A percentile compares a stretch with the other conserved stretches of the same genome.
Evolutionary conservation across 2,113 vertebrate genomes (phyloP).

Genomic region (Xenopus borealis): DNA sequence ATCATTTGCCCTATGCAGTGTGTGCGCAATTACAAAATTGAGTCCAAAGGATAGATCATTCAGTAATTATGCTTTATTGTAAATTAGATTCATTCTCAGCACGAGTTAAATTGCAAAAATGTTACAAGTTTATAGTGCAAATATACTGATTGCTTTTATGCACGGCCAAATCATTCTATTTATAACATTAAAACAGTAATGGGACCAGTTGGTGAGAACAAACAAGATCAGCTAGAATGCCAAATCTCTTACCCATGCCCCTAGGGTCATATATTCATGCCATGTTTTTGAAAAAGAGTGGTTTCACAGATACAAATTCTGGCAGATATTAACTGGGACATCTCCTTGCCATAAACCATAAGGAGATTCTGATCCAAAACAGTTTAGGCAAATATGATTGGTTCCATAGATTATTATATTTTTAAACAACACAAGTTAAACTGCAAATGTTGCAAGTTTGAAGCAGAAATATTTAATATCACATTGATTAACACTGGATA

Average conservation of each 20-base stretch:
- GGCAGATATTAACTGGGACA: background rate
- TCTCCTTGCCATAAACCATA: background rate
- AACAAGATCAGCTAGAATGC: constrained; percentile 8
- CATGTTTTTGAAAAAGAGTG: constrained; percentile 21
- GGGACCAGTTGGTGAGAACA: constrained; percentile 34
- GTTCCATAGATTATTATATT: constrained; percentile 12
- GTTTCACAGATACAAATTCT: background rate
- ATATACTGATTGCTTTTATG: constrained; percentile 38
- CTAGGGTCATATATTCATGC: constrained; percentile 8
- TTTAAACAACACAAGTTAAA: constrained; percentile 20
- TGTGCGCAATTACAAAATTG: background rate
- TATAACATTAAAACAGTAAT: constrained; percentile 32
- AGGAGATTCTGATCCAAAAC: constrained; percentile 3
- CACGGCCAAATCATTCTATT: constrained; percentile 38
- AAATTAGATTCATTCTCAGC: constrained; percentile 38
- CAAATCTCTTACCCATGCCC: constrained; percentile 15
- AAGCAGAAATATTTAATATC: background rate
- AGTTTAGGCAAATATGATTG: background rate
- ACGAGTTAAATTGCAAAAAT: constrained; percentile 47
- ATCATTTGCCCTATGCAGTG: constrained; percentile 1
- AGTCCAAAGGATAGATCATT: constrained; percentile 35
- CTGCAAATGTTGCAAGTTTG: constrained; percentile 10
- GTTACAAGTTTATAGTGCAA: constrained; percentile 44
- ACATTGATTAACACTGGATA: constrained; percentile 15
- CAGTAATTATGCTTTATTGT: constrained; percentile 40